phyloP scores from a whole-genome alignment of 1,140 invertebrate species.

The Hesperophylax magnus region DNA sequence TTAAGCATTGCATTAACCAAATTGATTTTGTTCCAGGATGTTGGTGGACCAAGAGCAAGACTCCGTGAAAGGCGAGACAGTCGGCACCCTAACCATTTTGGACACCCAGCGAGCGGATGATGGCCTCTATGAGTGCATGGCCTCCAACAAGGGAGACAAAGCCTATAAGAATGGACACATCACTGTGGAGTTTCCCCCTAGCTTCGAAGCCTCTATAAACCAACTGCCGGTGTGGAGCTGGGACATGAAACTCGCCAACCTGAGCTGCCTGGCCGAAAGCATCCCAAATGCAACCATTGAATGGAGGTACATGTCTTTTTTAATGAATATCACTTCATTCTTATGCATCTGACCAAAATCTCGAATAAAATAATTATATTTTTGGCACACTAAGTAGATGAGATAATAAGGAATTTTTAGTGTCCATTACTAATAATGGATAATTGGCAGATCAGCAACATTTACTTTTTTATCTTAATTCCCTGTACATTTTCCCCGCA shows the following conservation, averaged over 20 bases:
- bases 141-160: constrained; percentile 83
- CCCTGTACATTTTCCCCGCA: constrained; percentile 44
- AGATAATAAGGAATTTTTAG: no score
- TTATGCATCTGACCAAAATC: no score
- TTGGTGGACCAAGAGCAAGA: constrained; percentile 71
- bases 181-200: constrained; percentile 86
- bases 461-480: no score
- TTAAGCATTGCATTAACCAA: no score
- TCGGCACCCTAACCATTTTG: constrained; percentile 76
- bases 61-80: constrained; percentile 73
- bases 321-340: no score
- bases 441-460: no score
- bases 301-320: constrained; percentile 73
- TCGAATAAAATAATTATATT: no score
- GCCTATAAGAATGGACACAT: constrained; percentile 85
- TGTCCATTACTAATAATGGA: no score
- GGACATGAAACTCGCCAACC: constrained; percentile 83
- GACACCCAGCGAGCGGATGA: constrained; percentile 80
- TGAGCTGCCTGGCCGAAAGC: constrained; percentile 90
- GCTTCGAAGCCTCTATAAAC: constrained; percentile 80
- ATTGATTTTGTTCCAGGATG: constrained; percentile 67
- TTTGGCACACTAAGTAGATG: no score
- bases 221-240: constrained; percentile 83
- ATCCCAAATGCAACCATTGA: constrained; percentile 94
- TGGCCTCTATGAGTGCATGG: constrained; percentile 91